These are phyloP conservation scores for Xylota sylvarum DNA, from an alignment of 2,888 invertebrate species.

Conservation along the genomic window DNA sequence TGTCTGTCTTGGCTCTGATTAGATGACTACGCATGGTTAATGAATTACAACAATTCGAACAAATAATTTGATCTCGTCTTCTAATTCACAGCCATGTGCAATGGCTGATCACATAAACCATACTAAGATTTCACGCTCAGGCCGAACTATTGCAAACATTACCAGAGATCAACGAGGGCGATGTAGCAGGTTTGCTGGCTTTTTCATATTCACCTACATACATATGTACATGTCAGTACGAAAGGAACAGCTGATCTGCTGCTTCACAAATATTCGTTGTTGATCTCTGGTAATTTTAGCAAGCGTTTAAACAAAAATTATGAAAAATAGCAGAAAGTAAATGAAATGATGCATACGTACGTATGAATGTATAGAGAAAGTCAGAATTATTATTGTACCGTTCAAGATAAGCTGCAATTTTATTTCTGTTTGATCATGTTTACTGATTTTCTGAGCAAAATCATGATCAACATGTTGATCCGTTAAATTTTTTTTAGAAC, in stretches of 20 bases:
- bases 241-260: not conserved
- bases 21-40: too few relatives aligned
- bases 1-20: too few relatives aligned
- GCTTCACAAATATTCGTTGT: not conserved
- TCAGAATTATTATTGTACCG: not conserved
- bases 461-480: too few relatives aligned
- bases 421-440: too few relatives aligned
- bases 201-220: too few relatives aligned
- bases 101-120: not conserved
- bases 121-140: not conserved
- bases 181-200: too few relatives aligned
- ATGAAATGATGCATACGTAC: too few relatives aligned
- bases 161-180: not conserved
- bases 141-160: not conserved
- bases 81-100: not conserved
- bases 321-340: not conserved
- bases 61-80: not conserved
- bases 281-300: not conserved
- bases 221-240: not conserved
- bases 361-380: too few relatives aligned
- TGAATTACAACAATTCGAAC: too few relatives aligned
- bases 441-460: too few relatives aligned
- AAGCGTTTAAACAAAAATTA: not conserved
- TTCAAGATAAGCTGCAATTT: too few relatives aligned
- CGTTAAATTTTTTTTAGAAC: too few relatives aligned